These are phyloP conservation scores for Lepidostoma basale DNA, from an alignment of 1,140 invertebrate genomes.

Conservation along the genomic window DNA sequence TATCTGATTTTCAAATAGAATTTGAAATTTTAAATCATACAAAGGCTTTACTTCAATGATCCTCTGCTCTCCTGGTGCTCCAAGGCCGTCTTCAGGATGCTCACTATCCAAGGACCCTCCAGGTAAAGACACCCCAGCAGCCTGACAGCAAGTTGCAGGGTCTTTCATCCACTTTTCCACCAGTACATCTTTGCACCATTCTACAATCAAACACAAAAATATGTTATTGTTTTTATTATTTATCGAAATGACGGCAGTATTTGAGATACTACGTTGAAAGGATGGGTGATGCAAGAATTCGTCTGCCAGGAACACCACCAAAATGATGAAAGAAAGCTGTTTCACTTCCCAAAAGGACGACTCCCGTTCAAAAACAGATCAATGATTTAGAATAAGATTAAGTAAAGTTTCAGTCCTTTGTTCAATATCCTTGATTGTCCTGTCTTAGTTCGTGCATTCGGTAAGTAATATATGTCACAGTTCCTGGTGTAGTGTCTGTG, in stretches of 20 bases:
- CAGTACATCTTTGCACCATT: constrained; percentile 74
- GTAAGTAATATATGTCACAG: no score
- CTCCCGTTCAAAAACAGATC: no score
- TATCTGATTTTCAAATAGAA: no score
- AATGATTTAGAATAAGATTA: no score
- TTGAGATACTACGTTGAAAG: no score
- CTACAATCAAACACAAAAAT: constrained; percentile 52
- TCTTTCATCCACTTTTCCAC: constrained; percentile 76
- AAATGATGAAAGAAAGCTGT: no score
- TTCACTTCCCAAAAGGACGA: no score
- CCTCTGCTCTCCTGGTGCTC: constrained; percentile 15
- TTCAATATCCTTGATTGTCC: no score
- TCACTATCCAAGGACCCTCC: constrained; percentile 43
- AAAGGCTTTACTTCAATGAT: constrained; percentile 35
- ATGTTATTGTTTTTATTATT: neutral
- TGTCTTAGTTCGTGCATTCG: no score
- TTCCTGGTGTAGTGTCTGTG: no score
- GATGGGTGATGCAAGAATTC: no score
- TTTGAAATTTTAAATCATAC: neutral
- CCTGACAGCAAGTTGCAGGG: constrained; percentile 69
- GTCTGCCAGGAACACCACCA: neutral
- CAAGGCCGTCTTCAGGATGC: constrained; percentile 34
- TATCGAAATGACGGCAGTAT: neutral
- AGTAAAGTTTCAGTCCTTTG: no score
- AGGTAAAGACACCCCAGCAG: constrained; percentile 71